Conservation (phyloP, 2,797 vertebrate genomes). For the Sebastes vulpes region DNA sequence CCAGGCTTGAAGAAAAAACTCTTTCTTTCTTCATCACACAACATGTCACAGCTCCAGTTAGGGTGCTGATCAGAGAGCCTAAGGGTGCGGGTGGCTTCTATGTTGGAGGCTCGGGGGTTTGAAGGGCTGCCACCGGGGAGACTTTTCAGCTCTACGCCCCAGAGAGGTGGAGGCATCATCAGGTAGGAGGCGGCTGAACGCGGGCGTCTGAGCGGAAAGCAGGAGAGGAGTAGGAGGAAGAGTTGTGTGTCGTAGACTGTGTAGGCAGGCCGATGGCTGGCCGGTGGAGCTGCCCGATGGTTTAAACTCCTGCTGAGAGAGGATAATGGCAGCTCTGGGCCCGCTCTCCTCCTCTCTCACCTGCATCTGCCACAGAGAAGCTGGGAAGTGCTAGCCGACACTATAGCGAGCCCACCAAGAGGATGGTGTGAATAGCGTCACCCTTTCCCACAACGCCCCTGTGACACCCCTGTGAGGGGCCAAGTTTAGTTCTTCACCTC, state of each 20-base stretch:
- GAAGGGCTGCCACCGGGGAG: conserved; percentile 57
- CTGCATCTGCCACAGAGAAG: conserved; percentile 55
- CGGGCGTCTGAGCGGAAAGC: conserved; percentile 52
- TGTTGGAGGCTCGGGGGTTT: conserved; percentile 78
- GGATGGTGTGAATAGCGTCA: conserved; percentile 83
- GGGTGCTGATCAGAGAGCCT: conserved; percentile 36
- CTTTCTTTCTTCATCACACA: background rate
- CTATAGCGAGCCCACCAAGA: conserved; percentile 49
- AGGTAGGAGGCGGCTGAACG: conserved; percentile 67
- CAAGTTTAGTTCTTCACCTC: conserved; percentile 43
- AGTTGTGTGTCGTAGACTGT: conserved; percentile 55
- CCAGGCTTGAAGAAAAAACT: background rate
- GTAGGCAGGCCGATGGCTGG: conserved; percentile 60
- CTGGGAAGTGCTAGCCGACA: conserved; percentile 75
- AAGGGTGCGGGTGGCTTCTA: conserved; percentile 66
- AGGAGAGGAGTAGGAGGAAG: conserved; percentile 56
- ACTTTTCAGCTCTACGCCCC: conserved; percentile 58
- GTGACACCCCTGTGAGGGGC: conserved; percentile 56
- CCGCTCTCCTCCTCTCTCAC: conserved; percentile 63
- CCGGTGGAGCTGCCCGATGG: conserved; percentile 44
- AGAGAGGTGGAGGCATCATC: conserved; percentile 70
- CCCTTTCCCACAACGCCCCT: conserved; percentile 66
- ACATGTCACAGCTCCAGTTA: conserved; percentile 34
- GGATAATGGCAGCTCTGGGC: conserved; percentile 86
- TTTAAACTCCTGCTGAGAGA: conserved; percentile 75